Percentiles rank a stretch among this genome's conserved stretches.
These are phyloP conservation scores for Leptinotarsa tumamoca DNA, from an alignment of 2,888 invertebrate species.

Conservation along the genomic window DNA sequence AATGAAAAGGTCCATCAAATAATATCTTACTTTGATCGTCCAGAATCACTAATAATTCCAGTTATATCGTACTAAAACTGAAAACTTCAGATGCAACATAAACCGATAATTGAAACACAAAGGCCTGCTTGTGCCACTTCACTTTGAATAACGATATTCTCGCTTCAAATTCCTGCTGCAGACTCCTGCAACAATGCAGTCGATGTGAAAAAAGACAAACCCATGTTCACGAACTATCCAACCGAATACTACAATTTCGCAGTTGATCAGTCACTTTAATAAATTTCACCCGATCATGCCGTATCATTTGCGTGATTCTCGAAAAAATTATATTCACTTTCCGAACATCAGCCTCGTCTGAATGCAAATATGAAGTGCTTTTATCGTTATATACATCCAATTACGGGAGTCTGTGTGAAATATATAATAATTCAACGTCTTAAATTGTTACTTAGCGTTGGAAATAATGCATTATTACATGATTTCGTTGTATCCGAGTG, in stretches of 20 bases:
- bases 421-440: conserved; percentile 34
- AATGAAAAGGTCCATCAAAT: too few relatives aligned
- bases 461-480: conserved; percentile 41
- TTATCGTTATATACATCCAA: conserved; percentile 29
- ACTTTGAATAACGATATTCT: neutral
- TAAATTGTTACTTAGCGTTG: conserved; percentile 34
- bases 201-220: neutral
- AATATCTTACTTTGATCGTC: too few relatives aligned
- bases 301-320: conserved; percentile 26
- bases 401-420: conserved; percentile 36
- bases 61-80: too few relatives aligned
- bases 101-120: too few relatives aligned
- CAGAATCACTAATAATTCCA: too few relatives aligned
- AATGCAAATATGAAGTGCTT: conserved; percentile 38
- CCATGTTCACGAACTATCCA: conserved; percentile 11
- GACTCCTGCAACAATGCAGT: conserved; percentile 5
- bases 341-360: conserved; percentile 19
- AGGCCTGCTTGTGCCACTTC: neutral
- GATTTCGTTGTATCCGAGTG: conserved; percentile 39
- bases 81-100: too few relatives aligned
- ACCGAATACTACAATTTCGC: conserved; percentile 24
- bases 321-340: conserved; percentile 31
- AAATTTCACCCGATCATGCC: conserved; percentile 19
- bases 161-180: neutral
- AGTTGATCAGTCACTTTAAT: conserved; percentile 27